phyloP scores from a whole-genome alignment of 92 coral and sea anemone species.

The Nematostella vectensis region DNA sequence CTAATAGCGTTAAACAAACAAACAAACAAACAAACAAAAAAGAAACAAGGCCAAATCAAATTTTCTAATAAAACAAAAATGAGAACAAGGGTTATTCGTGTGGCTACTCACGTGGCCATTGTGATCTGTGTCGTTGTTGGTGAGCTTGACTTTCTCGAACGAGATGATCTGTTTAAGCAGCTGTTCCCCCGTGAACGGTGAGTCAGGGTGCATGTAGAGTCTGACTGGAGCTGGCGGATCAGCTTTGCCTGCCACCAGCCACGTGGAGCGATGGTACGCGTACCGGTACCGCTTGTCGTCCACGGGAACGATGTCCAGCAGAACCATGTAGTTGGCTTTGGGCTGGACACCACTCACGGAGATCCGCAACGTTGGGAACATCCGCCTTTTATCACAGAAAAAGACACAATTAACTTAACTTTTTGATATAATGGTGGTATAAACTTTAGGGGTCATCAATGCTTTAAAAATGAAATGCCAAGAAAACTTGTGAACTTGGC shows the following conservation, averaged over 20 bases:
- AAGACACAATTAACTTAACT: background rate
- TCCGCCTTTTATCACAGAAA: conserved; percentile 37
- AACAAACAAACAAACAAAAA: too few relatives aligned
- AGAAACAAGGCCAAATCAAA: too few relatives aligned
- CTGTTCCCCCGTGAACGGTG: conserved; percentile 97
- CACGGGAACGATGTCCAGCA: conserved; percentile 92
- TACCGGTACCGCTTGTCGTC: conserved; percentile 97
- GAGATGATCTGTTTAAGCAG: conserved; percentile 88
- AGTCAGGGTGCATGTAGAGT: conserved; percentile 96
- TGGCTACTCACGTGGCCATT: conserved; percentile 68
- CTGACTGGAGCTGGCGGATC: conserved; percentile 96
- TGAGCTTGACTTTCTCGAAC: conserved; percentile 96
- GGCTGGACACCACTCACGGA: conserved; percentile 82
- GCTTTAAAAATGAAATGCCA: too few relatives aligned
- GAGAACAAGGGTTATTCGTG: too few relatives aligned
- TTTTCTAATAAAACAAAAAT: too few relatives aligned
- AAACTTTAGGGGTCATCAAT: too few relatives aligned
- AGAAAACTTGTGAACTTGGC: too few relatives aligned
- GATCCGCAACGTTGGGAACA: conserved; percentile 90
- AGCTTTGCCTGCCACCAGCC: conserved; percentile 98
- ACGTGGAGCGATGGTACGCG: conserved; percentile 96
- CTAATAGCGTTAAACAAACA: too few relatives aligned
- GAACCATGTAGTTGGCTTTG: conserved; percentile 89
- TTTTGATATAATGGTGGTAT: too few relatives aligned
- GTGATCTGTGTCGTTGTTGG: conserved; percentile 68